Percentiles rank a stretch among this genome's conserved stretches.
Evolutionary conservation across 2,888 invertebrate genomes (phyloP).

Genomic region (Lithophane socia): DNA sequence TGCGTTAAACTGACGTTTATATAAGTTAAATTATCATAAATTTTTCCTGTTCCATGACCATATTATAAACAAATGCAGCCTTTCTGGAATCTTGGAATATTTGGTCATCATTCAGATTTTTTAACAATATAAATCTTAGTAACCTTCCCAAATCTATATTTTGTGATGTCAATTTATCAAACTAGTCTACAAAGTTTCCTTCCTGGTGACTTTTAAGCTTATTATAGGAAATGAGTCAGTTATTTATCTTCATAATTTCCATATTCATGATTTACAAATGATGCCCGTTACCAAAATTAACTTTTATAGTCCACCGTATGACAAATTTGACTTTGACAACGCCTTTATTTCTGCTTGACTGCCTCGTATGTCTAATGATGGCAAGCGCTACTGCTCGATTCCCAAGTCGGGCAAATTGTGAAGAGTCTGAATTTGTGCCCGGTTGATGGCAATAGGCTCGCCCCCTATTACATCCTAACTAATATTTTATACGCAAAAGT

Average conservation of each 20-base stretch:
- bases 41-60: neutral
- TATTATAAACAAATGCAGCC: neutral
- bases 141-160: slow-evolving; percentile 20
- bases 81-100: neutral
- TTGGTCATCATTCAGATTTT: neutral
- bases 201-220: slow-evolving; percentile 60
- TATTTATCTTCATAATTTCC: slow-evolving; percentile 9
- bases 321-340: neutral
- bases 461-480: no score
- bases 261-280: slow-evolving; percentile 23
- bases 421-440: neutral
- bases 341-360: neutral
- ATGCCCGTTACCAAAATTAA: neutral
- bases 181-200: slow-evolving; percentile 27
- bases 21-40: neutral
- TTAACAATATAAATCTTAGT: neutral
- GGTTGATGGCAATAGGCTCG: no score
- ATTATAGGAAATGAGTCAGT: slow-evolving; percentile 35
- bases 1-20: neutral
- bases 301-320: neutral
- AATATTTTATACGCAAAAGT: no score
- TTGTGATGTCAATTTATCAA: slow-evolving; percentile 4
- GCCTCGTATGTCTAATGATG: neutral
- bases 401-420: neutral
- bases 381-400: neutral